phyloP scores from a whole-genome alignment of 2,888 invertebrate genomes.

The Eumerus sabulonum region DNA sequence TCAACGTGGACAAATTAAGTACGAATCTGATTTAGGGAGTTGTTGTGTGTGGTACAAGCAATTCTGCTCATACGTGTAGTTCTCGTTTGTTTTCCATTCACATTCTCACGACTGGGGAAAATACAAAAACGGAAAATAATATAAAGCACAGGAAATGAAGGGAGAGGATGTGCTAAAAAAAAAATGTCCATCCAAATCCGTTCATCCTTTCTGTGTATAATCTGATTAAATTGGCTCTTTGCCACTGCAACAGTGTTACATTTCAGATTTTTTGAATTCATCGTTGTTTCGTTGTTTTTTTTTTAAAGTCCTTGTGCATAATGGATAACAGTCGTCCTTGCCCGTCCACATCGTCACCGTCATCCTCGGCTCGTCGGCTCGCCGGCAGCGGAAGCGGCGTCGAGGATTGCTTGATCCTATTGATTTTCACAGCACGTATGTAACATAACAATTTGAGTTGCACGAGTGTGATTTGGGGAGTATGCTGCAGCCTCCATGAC shows the following conservation, averaged over 20 bases:
- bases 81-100: not conserved
- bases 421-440: conserved; percentile 55
- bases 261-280: conserved; percentile 8
- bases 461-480: conserved; percentile 42
- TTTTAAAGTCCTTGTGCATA: conserved; percentile 37
- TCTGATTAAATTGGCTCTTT: conserved; percentile 66
- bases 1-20: conserved; percentile 54
- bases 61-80: too few species aligned
- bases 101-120: not conserved
- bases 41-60: not conserved
- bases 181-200: conserved; percentile 8
- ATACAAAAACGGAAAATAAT: conserved; percentile 16
- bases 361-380: conserved; percentile 14
- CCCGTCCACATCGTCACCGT: too few species aligned
- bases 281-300: conserved; percentile 5
- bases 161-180: too few species aligned
- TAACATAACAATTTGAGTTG: conserved; percentile 49
- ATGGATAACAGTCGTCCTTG: conserved; percentile 26
- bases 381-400: conserved; percentile 11
- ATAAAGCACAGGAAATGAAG: too few species aligned
- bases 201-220: conserved; percentile 21
- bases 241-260: conserved; percentile 50
- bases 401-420: conserved; percentile 41
- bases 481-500: conserved; percentile 22
- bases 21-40: conserved; percentile 57